phyloP scores from a whole-genome alignment of 2,113 vertebrate genomes.

The Pelodiscus sinensis region DNA sequence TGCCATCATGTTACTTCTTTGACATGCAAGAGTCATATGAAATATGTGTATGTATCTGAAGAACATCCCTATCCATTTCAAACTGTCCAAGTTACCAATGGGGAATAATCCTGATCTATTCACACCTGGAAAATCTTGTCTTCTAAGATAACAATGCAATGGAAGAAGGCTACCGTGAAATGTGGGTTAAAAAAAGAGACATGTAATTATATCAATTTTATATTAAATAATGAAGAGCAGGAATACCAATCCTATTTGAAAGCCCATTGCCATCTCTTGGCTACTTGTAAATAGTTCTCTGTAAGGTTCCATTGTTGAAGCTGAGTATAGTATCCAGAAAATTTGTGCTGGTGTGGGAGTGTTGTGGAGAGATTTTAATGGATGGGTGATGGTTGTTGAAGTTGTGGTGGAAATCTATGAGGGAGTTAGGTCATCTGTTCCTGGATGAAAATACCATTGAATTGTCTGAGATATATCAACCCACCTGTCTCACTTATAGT shows the following conservation, averaged over 20 bases:
- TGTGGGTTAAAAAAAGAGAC: not conserved
- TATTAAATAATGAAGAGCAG: not conserved
- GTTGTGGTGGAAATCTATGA: not conserved
- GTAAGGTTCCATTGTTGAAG: not conserved
- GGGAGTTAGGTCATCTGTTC: not conserved
- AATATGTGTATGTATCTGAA: not conserved
- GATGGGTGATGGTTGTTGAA: not conserved
- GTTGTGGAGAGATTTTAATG: not conserved
- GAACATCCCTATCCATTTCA: not conserved
- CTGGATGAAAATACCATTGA: not conserved
- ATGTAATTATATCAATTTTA: not conserved
- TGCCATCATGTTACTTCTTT: not conserved
- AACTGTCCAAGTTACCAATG: not conserved
- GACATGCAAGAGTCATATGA: fast-evolving
- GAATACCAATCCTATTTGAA: not conserved
- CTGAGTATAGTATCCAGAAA: not conserved
- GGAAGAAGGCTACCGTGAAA: not conserved
- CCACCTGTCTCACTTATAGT: not conserved
- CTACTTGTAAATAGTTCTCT: not conserved
- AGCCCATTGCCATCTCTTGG: not conserved
- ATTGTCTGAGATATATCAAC: not conserved
- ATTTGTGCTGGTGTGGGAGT: not conserved
- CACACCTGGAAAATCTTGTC: not conserved
- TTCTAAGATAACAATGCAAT: not conserved
- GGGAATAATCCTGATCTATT: fast-evolving